Evolutionary conservation across 2,888 invertebrate species (phyloP).

Genomic region (Tyria jacobaeae): DNA sequence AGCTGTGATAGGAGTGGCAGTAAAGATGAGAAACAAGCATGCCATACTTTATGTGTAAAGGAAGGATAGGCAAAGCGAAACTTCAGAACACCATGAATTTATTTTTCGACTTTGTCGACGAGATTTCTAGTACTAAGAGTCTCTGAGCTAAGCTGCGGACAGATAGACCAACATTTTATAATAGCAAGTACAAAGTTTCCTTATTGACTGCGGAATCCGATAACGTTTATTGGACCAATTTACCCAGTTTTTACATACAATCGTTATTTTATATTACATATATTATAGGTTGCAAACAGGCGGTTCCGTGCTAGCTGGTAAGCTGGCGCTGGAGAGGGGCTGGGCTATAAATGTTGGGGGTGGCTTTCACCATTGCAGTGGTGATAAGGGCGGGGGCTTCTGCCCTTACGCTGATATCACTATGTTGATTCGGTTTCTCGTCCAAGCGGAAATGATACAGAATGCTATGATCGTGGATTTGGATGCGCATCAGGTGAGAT

Average conservation of each 20-base stretch:
- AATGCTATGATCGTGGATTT: slow-evolving; percentile 95
- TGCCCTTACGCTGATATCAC: slow-evolving; percentile 97
- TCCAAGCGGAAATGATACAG: slow-evolving; percentile 85
- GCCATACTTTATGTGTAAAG: too few relatives aligned
- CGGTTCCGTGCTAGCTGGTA: slow-evolving; percentile 93
- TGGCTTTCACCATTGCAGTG: slow-evolving; percentile 96
- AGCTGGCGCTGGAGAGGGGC: slow-evolving; percentile 92
- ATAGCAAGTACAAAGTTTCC: too few relatives aligned
- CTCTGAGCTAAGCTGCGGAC: too few relatives aligned
- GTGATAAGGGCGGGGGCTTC: slow-evolving; percentile 93
- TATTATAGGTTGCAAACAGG: slow-evolving; percentile 90
- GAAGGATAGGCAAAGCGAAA: too few relatives aligned
- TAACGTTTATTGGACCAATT: too few relatives aligned
- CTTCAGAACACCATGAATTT: too few relatives aligned
- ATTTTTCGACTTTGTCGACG: too few relatives aligned
- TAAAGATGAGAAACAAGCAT: too few relatives aligned
- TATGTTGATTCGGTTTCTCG: slow-evolving; percentile 90
- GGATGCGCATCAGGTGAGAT: slow-evolving; percentile 97
- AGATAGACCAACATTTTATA: too few relatives aligned
- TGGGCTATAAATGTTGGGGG: slow-evolving; percentile 97
- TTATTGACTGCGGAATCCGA: too few relatives aligned
- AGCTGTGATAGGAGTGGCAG: too few relatives aligned
- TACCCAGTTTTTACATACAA: background rate
- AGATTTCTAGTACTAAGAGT: too few relatives aligned
- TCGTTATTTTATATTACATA: background rate